Conservation (phyloP, 2,797 vertebrate genomes). For the Podargus strigoides region DNA sequence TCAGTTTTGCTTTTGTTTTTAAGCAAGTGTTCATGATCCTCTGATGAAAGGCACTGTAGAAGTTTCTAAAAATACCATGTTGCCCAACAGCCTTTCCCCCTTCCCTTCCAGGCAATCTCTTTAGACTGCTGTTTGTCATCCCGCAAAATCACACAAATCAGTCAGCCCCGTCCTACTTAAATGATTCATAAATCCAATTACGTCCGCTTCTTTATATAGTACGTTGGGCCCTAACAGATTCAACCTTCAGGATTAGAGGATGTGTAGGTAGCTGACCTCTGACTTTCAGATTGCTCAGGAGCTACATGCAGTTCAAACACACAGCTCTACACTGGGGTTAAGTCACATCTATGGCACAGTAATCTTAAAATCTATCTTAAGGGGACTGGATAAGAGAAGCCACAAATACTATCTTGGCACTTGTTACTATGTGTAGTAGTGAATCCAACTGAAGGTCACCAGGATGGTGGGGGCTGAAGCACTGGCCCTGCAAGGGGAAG, state of each 20-base stretch:
- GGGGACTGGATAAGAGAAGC: neutral
- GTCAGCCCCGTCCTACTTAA: conserved; percentile 29
- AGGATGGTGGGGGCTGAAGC: neutral
- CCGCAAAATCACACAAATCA: conserved; percentile 45
- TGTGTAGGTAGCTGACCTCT: conserved; percentile 25
- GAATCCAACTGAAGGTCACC: neutral
- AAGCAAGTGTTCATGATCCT: neutral
- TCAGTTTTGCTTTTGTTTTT: conserved; percentile 16
- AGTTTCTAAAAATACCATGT: conserved; percentile 36
- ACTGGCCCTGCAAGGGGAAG: neutral
- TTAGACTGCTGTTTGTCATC: conserved; percentile 45
- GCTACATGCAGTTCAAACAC: neutral
- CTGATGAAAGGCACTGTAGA: neutral
- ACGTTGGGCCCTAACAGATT: neutral
- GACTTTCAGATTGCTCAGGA: neutral
- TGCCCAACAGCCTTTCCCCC: neutral
- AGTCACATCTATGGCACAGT: neutral
- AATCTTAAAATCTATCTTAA: neutral
- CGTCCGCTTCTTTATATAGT: neutral
- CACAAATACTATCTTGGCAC: neutral
- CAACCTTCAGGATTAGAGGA: conserved; percentile 35
- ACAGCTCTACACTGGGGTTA: neutral
- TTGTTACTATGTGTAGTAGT: neutral
- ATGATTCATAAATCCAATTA: conserved; percentile 60
- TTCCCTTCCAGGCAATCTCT: conserved; percentile 38